Conservation (phyloP, 1,140 invertebrate genomes). For the Protaetia brevitarsis region DNA sequence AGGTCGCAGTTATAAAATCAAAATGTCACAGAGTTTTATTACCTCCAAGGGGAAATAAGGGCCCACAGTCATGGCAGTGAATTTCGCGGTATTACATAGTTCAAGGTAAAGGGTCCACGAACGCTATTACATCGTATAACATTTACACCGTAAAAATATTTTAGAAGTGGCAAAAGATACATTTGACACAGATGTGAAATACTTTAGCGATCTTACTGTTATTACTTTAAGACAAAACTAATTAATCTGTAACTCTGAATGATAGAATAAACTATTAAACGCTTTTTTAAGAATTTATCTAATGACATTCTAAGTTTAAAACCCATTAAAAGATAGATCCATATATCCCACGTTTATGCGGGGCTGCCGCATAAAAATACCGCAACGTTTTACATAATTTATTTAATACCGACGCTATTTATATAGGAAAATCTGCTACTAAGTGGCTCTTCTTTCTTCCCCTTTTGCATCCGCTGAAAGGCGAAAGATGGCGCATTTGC, state of each 20-base stretch:
- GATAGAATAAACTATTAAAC: too few relatives aligned
- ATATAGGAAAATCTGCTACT: constrained; percentile 9
- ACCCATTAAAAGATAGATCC: background rate
- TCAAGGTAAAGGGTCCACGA: background rate
- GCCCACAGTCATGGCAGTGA: background rate
- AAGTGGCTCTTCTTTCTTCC: constrained; percentile 2
- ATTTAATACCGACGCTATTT: background rate
- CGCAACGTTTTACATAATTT: background rate
- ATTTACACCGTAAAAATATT: too few relatives aligned
- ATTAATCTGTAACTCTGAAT: too few relatives aligned
- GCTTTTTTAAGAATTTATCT: background rate
- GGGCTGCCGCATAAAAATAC: background rate
- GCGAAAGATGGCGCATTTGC: constrained; percentile 5
- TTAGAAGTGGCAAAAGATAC: too few relatives aligned
- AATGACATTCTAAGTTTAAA: background rate
- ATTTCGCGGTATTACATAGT: background rate
- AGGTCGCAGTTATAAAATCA: background rate
- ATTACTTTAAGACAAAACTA: too few relatives aligned
- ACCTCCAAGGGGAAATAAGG: background rate
- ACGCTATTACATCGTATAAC: background rate
- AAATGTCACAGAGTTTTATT: constrained; percentile 1
- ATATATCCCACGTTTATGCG: background rate
- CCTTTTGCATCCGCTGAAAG: background rate
- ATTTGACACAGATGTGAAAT: too few relatives aligned
- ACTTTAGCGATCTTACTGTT: too few relatives aligned